Evolutionary conservation across 2,113 vertebrate species (phyloP), one percentile per base, ranked within the genome.

Genomic region (Neotoma lepida): DNA sequence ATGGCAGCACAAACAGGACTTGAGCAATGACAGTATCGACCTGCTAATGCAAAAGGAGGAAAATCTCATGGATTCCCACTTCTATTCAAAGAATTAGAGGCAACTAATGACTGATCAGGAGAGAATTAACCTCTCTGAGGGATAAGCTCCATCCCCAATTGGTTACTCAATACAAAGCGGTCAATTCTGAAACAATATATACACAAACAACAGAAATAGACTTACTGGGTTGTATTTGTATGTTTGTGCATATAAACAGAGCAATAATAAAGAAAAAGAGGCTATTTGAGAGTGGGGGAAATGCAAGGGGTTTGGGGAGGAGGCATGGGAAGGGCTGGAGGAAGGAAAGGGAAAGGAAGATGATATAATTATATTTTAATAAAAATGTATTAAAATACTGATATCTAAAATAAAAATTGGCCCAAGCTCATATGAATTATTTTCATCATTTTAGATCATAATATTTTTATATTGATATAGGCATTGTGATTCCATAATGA

Each of bases 401-500:
- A 82, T 61, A 84, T 14, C 1, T 63, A 44, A 85, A 64, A 63
- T 84, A 85, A 85, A 95, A 71, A 35, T 58, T 89, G 28, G 22
- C 66, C 28, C 13, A 86, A 93, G 66, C 17, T 77, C 39, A 92
- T 68, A 74, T 92, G 9, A 92, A 77, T 76, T 68, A 68, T 71
- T 93, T 54, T 89, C 4, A 86, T 80, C 7, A 85, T 51, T 80
- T 77, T 84, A 49, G 93, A n/a, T 77, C 24, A 74, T 39, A 49
- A 44, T n/a, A 28, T 61, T 89, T 88, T 54, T 82, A 82, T 63
- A 61, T 73, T 89, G 90, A 39, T 41, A 93, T 95, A 89, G 17
- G 20, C 46, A 78, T 10, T 86, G 35, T 39, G 56, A 96, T 93
- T 78, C 76, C 41, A 96, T 70, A 71, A 86, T 39, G 54, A 74